Evolutionary conservation across 2,113 vertebrate species (phyloP), one percentile per base, ranked within the genome.

Genomic region (Desmodus rotundus): DNA sequence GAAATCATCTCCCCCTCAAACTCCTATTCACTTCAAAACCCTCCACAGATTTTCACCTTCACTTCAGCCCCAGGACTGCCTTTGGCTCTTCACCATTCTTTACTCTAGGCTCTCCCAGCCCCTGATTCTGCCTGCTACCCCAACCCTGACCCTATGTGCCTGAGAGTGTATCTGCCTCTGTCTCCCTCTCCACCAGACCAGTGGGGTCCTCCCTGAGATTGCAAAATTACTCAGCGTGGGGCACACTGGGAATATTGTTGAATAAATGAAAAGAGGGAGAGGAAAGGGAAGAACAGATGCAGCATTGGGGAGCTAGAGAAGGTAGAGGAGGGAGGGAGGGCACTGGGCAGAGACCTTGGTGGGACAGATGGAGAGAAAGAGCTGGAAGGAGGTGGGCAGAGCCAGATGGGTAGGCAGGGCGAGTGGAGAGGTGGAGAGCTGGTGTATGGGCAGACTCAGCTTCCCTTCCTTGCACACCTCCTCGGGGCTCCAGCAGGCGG

Each of bases 361-460:
- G 92, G 96, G 97, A 84, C 96, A 96, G 97, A 95, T 95, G 94
- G 88, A 95, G 93, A 94, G 76, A 94, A 65, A 58, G 89, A 85
- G 95, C 85, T 50, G 52, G 96, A 93, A 97, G 92, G 96, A 91
- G 89, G 89, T 95, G 83, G 93, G 96, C 93, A 87, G 96, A 91
- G 87, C 81, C 93, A 94, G 93, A 84, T 58, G 97, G 91, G 93
- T 45, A 72, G 92, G 87, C 83, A 81, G 47, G 92, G 87, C 9
- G 36, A 47, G 78, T 54, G 72, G 82, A 36, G 74, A 77, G 31
- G 74, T 77, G 74, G 31, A 63, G 83, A 82, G 65, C 47, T 65
- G 50, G 80, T 47, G 77, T 52, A 67, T 20, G 50, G 85, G 89
- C 91, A 90, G 76, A 87, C 91, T 85, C 85, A 43, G 73, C 76